Evolutionary conservation across 2,797 vertebrate species (phyloP).

Genomic region (Gouania willdenowi): DNA sequence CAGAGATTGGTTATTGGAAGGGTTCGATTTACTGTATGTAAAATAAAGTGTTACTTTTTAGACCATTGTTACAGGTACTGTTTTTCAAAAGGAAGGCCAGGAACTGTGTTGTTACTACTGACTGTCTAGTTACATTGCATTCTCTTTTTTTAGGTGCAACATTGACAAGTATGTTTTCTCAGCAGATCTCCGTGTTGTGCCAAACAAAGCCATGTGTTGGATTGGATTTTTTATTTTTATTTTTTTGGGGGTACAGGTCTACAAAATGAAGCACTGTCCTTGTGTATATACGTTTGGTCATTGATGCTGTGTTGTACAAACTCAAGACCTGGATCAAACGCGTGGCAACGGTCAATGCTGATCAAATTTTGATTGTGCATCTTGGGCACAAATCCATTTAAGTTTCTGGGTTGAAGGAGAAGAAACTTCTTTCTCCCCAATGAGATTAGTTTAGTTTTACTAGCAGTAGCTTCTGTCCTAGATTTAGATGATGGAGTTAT

Average conservation of each 20-base stretch:
- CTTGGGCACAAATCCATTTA: constrained; percentile 23
- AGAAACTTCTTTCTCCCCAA: constrained; percentile 17
- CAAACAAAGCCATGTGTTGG: constrained; percentile 71
- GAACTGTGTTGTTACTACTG: constrained; percentile 53
- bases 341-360: constrained; percentile 44
- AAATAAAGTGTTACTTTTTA: constrained; percentile 29
- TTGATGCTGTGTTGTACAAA: constrained; percentile 57
- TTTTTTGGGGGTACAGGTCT: constrained; percentile 86
- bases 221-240: no score
- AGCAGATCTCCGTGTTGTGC: constrained; percentile 79
- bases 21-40: constrained; percentile 17
- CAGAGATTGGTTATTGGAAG: constrained; percentile 25
- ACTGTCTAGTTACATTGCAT: constrained; percentile 82
- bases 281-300: constrained; percentile 67
- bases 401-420: no score
- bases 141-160: constrained; percentile 85
- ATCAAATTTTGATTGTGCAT: constrained; percentile 51
- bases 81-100: constrained; percentile 46
- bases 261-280: constrained; percentile 82
- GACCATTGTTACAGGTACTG: constrained; percentile 51
- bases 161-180: constrained; percentile 79
- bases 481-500: constrained; percentile 43
- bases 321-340: constrained; percentile 47
- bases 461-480: constrained; percentile 18
- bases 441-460: constrained; percentile 25